Conservation (phyloP, 2,113 vertebrate genomes). For the Carettochelys insculpta region DNA sequence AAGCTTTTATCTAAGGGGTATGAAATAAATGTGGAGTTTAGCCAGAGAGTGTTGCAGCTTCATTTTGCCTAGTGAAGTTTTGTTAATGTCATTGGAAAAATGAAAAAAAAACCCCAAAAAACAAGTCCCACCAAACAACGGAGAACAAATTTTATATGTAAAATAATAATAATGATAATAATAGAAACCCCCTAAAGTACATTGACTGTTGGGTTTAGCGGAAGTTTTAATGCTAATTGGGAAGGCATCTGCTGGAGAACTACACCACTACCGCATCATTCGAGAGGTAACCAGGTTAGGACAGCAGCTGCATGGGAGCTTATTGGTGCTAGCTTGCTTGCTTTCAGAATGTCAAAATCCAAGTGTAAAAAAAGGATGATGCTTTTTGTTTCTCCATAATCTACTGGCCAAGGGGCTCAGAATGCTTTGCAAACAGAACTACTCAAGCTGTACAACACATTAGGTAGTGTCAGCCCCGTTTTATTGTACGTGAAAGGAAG, state of each 20-base stretch:
- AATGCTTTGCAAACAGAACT: not conserved
- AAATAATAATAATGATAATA: not conserved
- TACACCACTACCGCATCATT: not conserved
- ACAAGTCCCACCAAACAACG: not conserved
- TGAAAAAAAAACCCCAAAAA: slow-evolving; percentile 8
- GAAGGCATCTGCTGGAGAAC: accelerated
- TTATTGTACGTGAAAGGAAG: not conserved
- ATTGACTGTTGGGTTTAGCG: not conserved
- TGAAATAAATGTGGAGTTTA: slow-evolving; percentile 68
- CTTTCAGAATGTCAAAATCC: not conserved
- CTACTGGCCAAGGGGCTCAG: not conserved
- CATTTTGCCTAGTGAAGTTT: slow-evolving; percentile 37
- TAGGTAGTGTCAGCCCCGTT: not conserved
- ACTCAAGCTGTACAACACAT: not conserved
- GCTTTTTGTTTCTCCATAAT: not conserved
- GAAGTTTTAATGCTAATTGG: slow-evolving; percentile 44
- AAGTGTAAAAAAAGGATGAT: not conserved
- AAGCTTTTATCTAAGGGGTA: slow-evolving; percentile 75
- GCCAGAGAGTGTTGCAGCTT: slow-evolving; percentile 67
- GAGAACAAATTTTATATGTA: not conserved
- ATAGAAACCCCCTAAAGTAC: not conserved
- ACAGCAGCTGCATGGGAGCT: not conserved
- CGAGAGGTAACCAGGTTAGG: not conserved
- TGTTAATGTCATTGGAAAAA: slow-evolving; percentile 14
- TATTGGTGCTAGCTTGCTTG: not conserved